phyloP scores from a whole-genome alignment of 2,113 vertebrate genomes.

The Barbus barbus region DNA sequence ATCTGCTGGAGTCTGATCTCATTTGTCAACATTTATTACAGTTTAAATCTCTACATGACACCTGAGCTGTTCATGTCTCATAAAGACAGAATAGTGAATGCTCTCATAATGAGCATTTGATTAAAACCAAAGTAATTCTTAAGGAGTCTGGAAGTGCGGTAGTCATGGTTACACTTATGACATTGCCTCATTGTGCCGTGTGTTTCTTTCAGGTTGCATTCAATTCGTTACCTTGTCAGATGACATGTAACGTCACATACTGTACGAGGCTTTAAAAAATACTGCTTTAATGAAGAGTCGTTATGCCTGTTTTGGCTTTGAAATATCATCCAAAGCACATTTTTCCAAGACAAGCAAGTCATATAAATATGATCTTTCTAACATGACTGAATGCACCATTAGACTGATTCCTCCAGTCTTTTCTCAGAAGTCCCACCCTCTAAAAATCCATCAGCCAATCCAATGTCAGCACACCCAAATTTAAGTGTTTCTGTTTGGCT shows the following conservation, averaged over 20 bases:
- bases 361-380: not conserved
- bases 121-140: not conserved
- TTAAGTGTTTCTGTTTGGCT: not conserved
- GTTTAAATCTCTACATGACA: not conserved
- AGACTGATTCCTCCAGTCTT: not conserved
- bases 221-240: not conserved
- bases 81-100: constrained; percentile 6
- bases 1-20: not conserved
- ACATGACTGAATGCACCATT: not conserved
- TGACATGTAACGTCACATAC: not conserved
- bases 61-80: not conserved
- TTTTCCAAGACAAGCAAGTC: not conserved
- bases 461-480: not conserved
- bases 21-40: not conserved
- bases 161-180: constrained; percentile 11
- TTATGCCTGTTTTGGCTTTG: not conserved
- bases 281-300: not conserved
- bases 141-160: not conserved
- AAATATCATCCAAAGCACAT: not conserved
- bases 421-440: too few species aligned
- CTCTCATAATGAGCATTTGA: constrained; percentile 7
- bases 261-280: not conserved
- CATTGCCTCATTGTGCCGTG: not conserved
- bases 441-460: too few species aligned
- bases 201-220: not conserved